These are phyloP conservation scores for Hylaeus volcanicus DNA, from an alignment of 1,140 invertebrate genomes.

Conservation along the genomic window DNA sequence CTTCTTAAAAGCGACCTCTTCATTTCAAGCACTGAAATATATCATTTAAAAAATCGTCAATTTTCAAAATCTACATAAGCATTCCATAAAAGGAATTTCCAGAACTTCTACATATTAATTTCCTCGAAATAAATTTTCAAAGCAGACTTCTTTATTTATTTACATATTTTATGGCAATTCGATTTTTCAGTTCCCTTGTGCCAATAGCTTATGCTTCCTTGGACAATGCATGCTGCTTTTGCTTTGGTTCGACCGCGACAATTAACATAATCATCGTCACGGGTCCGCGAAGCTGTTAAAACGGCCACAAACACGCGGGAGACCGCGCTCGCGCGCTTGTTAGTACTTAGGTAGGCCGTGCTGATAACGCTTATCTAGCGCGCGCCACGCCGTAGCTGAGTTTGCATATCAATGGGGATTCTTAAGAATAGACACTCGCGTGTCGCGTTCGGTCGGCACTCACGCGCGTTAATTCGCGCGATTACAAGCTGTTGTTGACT, in stretches of 20 bases:
- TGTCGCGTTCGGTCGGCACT: conserved; percentile 23
- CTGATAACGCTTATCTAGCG: conserved; percentile 50
- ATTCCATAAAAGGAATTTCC: too few relatives aligned
- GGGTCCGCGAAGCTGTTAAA: background rate
- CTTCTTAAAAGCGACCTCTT: too few relatives aligned
- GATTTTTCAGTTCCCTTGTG: too few relatives aligned
- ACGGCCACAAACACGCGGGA: background rate
- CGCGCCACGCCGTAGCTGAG: conserved; percentile 14
- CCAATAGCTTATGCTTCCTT: too few relatives aligned
- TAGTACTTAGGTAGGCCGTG: conserved; percentile 30
- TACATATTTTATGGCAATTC: too few relatives aligned
- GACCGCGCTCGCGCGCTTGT: background rate
- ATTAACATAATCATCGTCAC: conserved; percentile 28
- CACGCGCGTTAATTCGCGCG: conserved; percentile 28
- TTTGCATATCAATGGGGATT: conserved; percentile 56
- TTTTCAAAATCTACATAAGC: too few relatives aligned
- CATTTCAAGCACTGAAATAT: too few relatives aligned
- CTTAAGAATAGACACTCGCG: conserved; percentile 48
- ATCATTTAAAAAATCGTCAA: too few relatives aligned
- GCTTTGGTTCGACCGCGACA: background rate
- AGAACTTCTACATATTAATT: too few relatives aligned
- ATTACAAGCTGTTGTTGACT: conserved; percentile 43
- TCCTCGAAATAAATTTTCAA: too few relatives aligned
- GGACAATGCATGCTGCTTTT: too few relatives aligned
- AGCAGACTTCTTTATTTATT: too few relatives aligned